Percentiles rank a stretch among this genome's conserved stretches.
These are phyloP conservation scores for Campoletis raptor DNA, from an alignment of 2,888 invertebrate genomes.

Conservation along the genomic window DNA sequence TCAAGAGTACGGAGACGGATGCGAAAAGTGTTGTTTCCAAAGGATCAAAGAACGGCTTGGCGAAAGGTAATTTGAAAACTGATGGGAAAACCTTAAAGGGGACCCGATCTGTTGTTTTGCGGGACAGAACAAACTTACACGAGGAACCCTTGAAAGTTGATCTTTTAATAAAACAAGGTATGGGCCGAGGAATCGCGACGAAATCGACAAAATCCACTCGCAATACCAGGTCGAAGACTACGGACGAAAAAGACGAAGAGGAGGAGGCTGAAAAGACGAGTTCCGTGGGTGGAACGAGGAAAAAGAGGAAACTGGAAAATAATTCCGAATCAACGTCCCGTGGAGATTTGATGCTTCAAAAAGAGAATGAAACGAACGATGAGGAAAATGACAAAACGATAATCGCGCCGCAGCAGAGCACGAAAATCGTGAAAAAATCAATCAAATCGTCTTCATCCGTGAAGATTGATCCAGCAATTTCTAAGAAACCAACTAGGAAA, in stretches of 20 bases:
- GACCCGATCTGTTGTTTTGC: slow-evolving; percentile 65
- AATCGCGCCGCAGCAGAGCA: neutral
- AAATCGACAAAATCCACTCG: slow-evolving; percentile 15
- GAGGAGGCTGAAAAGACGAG: neutral
- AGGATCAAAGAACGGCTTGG: neutral
- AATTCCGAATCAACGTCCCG: neutral
- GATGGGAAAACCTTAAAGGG: slow-evolving; percentile 36
- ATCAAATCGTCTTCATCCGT: neutral
- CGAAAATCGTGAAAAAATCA: neutral
- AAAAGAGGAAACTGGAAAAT: slow-evolving; percentile 10
- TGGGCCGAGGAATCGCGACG: neutral
- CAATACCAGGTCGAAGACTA: neutral
- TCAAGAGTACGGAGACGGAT: neutral
- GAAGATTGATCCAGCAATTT: neutral
- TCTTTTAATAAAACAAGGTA: slow-evolving; percentile 70
- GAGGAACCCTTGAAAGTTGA: slow-evolving; percentile 65
- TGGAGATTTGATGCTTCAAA: neutral
- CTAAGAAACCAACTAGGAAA: neutral
- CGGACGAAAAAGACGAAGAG: slow-evolving; percentile 8
- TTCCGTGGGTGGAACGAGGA: neutral
- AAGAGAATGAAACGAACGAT: neutral
- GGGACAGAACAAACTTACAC: slow-evolving; percentile 71
- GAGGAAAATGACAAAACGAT: neutral
- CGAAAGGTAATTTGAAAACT: slow-evolving; percentile 65
- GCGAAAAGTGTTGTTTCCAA: neutral